Conservation (phyloP, 2,113 vertebrate species). For the Xiphophorus maculatus region DNA sequence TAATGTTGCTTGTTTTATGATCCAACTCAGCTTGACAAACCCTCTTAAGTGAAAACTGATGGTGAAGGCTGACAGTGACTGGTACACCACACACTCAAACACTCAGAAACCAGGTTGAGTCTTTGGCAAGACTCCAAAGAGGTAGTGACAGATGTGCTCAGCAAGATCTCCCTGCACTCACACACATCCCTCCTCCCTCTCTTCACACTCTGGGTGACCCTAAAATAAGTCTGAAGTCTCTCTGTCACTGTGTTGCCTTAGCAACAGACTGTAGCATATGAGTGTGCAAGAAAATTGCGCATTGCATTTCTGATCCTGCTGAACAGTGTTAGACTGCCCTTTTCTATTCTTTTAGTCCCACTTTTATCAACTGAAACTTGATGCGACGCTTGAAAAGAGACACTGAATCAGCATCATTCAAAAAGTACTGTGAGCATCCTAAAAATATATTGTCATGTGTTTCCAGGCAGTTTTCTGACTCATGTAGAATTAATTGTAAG, state of each 20-base stretch:
- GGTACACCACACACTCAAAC: slow-evolving; percentile 22
- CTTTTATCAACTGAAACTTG: too few relatives aligned
- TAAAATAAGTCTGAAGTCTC: slow-evolving; percentile 67
- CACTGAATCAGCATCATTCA: background rate
- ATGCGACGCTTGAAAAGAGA: background rate
- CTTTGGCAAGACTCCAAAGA: slow-evolving; percentile 63
- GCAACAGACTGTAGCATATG: slow-evolving; percentile 43
- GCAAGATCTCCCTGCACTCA: slow-evolving; percentile 38
- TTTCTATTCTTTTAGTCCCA: background rate
- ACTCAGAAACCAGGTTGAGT: slow-evolving; percentile 14
- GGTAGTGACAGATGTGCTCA: slow-evolving; percentile 69
- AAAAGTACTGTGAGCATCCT: background rate
- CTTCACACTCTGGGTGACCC: slow-evolving; percentile 73
- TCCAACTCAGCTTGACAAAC: slow-evolving; percentile 46
- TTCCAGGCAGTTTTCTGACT: too few relatives aligned
- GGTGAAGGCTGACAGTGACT: slow-evolving; percentile 35
- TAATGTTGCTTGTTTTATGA: background rate
- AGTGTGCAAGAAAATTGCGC: slow-evolving; percentile 41
- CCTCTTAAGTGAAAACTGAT: slow-evolving; percentile 67
- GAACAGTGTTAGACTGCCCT: slow-evolving; percentile 7
- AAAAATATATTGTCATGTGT: background rate
- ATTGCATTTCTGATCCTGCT: slow-evolving; percentile 21
- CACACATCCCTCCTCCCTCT: slow-evolving; percentile 51
- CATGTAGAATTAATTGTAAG: too few relatives aligned
- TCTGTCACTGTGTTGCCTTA: slow-evolving; percentile 70